Evolutionary conservation across 2,797 vertebrate genomes (phyloP).

Genomic region (Cynopterus sphinx): DNA sequence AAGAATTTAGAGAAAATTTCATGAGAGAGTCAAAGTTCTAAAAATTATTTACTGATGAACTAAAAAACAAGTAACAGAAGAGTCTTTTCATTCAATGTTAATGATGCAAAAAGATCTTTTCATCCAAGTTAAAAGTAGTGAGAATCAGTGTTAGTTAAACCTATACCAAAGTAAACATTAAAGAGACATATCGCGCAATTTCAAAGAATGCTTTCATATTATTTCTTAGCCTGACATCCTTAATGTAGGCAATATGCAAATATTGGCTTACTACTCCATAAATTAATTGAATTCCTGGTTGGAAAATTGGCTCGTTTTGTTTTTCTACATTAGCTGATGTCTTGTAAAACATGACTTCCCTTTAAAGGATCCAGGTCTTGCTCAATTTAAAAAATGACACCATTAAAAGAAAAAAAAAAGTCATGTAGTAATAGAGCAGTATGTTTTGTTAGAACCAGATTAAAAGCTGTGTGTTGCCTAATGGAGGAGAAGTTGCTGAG

Average conservation of each 20-base stretch:
- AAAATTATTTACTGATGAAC: conserved; percentile 26
- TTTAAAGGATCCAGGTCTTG: conserved; percentile 52
- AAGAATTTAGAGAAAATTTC: conserved; percentile 43
- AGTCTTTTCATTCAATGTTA: conserved; percentile 31
- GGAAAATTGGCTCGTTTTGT: conserved; percentile 44
- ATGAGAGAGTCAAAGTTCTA: conserved; percentile 42
- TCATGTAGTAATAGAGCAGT: conserved; percentile 78
- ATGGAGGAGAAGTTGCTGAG: conserved; percentile 89
- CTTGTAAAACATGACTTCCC: conserved; percentile 72
- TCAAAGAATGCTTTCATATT: conserved; percentile 56
- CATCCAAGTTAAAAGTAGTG: conserved; percentile 51
- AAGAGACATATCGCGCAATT: conserved; percentile 61
- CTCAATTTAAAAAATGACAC: conserved; percentile 15
- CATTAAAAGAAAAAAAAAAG: conserved; percentile 77
- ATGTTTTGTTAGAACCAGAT: conserved; percentile 87
- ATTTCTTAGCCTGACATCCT: conserved; percentile 44
- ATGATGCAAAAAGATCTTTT: conserved; percentile 33
- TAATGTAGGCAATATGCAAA: conserved; percentile 46
- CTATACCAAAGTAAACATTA: conserved; percentile 70
- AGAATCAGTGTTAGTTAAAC: conserved; percentile 54
- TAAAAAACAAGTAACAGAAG: conserved; percentile 27
- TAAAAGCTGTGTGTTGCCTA: conserved; percentile 90
- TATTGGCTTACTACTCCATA: conserved; percentile 51
- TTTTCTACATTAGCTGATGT: conserved; percentile 47
- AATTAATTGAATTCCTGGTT: conserved; percentile 42